Percentiles rank a stretch among this genome's conserved stretches.
phyloP scores from a whole-genome alignment of 2,113 vertebrate genomes.

The Lamprotornis superbus region DNA sequence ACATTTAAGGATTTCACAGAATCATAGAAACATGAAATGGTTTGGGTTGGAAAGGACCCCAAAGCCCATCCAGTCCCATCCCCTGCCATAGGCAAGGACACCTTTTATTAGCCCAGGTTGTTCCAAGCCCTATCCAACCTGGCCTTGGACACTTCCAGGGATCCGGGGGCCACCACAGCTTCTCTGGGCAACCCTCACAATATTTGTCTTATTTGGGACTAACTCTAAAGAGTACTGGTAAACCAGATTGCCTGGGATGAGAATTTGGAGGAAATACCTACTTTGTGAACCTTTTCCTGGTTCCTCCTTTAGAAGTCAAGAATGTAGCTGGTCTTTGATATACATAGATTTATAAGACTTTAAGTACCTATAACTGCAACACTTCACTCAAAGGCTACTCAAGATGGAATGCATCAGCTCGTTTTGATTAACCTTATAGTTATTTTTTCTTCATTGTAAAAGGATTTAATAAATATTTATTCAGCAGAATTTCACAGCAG shows the following conservation, averaged over 20 bases:
- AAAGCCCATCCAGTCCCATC: background rate
- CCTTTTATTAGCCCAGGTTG: fast-evolving
- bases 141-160: background rate
- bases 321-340: background rate
- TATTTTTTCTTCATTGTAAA: background rate
- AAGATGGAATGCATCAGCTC: background rate
- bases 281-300: background rate
- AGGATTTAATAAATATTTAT: background rate
- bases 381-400: background rate
- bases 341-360: background rate
- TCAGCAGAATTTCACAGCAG: background rate
- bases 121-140: fast-evolving
- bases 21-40: background rate
- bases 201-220: background rate
- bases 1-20: background rate
- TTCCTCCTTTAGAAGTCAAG: background rate
- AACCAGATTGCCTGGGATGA: background rate
- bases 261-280: background rate
- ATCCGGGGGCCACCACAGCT: background rate
- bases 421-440: background rate
- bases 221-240: background rate
- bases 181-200: background rate
- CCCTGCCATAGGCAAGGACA: background rate
- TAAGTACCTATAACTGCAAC: background rate
- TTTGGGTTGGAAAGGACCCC: background rate